phyloP scores from a whole-genome alignment of 2,113 vertebrate genomes.

The Merops nubicus region DNA sequence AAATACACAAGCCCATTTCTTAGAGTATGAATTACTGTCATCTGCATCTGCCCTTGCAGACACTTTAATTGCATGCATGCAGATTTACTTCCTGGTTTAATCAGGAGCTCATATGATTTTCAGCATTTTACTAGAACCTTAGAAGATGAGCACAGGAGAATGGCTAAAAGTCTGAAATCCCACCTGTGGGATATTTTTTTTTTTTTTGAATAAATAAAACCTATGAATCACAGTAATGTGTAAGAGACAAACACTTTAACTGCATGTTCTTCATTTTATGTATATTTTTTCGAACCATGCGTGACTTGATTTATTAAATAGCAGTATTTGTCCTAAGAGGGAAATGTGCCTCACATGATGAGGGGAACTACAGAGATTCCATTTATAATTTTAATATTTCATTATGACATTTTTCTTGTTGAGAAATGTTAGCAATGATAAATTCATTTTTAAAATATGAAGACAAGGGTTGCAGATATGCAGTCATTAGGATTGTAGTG shows the following conservation, averaged over 20 bases:
- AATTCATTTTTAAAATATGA: background rate
- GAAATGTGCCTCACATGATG: background rate
- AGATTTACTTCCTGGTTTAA: conserved; percentile 66
- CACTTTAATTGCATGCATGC: conserved; percentile 67
- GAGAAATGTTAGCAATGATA: background rate
- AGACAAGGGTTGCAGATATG: background rate
- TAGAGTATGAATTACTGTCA: conserved; percentile 76
- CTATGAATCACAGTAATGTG: background rate
- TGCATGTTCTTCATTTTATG: background rate
- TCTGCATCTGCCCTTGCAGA: conserved; percentile 63
- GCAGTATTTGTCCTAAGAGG: background rate
- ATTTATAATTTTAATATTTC: conserved; percentile 27
- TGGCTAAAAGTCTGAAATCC: conserved; percentile 3
- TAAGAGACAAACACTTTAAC: background rate
- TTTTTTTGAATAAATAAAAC: background rate
- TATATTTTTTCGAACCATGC: background rate
- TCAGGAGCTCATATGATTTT: conserved; percentile 9
- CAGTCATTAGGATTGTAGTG: background rate
- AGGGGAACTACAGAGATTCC: background rate
- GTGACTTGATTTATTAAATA: background rate
- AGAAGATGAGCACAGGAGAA: background rate
- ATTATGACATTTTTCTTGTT: background rate
- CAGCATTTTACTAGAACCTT: background rate
- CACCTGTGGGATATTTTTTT: background rate
- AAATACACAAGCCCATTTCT: conserved; percentile 76